Evolutionary conservation across 2,888 invertebrate species (phyloP), one percentile per base, ranked within the genome.

Genomic region (Gandaritis pyraliata): DNA sequence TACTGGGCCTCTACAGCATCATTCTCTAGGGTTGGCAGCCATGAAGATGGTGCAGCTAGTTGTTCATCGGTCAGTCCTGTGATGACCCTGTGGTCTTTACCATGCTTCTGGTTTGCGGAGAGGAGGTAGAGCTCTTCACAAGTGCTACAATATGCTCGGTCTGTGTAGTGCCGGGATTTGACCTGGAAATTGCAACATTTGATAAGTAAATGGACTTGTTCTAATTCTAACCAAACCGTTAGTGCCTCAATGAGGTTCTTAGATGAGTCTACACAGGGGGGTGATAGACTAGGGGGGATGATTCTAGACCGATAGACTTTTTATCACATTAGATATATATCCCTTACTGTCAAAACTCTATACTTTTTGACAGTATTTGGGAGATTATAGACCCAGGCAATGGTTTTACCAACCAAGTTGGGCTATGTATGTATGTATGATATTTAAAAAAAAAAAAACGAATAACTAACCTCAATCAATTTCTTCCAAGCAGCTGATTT

Each of bases 1-100:
- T 96, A 98, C 83, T 98, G 98, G 0, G 98, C 98, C 86, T 97
- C 97, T 23, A 94, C 95, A 70, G 96, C 95, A 52, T 96, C 94
- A 85, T 96, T 94, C 48, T 95, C 94, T 12, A 96, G 77, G 0
- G 97, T 94, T 30, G 93, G 92, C 10, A 98, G 82, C 76, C 97
- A 93, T 58, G 93, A 91, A 0, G 96, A 94, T 0, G 97, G 96
- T 70, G 93, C 90, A 2, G 76, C 73, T 18, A 96, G 82, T 66
- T 94, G 89, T 66, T 94, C 86, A 73, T 95, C 93, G 0, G 92
- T 90, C 6, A 96, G 74, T 23, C 91, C 87, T 33, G 83, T 85
- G 10, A 87, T 79, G 0, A 94, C 75, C 23, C 92, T 83, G 64
- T 92, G 90, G 74, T 96, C 96, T 61, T 90, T 87, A 0, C 76